Evolutionary conservation across 2,797 vertebrate genomes (phyloP).

Genomic region (Eremophila alpestris): DNA sequence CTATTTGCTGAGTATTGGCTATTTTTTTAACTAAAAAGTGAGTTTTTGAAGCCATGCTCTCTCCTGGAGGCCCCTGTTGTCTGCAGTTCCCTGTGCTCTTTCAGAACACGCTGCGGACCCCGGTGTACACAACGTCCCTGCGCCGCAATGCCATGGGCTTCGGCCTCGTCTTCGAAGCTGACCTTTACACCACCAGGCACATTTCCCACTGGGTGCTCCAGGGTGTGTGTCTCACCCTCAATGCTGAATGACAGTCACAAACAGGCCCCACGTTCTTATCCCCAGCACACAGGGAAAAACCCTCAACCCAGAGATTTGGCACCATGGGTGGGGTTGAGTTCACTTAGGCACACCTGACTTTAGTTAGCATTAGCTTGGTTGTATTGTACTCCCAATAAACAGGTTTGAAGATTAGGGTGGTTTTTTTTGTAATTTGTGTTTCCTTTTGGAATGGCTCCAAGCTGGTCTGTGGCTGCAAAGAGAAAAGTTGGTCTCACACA

Average conservation of each 20-base stretch:
- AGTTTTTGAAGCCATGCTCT: not conserved
- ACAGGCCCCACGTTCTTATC: not conserved
- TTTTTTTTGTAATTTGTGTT: not conserved
- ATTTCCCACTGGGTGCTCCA: slow-evolving; percentile 93
- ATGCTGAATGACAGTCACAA: slow-evolving; percentile 76
- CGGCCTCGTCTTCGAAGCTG: slow-evolving; percentile 93
- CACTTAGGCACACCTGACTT: not conserved
- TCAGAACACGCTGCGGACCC: slow-evolving; percentile 91
- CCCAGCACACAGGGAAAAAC: not conserved
- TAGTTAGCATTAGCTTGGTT: not conserved
- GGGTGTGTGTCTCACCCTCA: slow-evolving; percentile 90
- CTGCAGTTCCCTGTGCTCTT: not conserved
- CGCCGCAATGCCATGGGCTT: slow-evolving; percentile 91
- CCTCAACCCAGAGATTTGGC: fast-evolving
- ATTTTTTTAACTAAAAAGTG: not conserved
- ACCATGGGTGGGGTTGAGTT: fast-evolving
- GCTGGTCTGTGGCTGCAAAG: too few species aligned
- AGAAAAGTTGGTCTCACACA: not conserved
- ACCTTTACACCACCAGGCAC: slow-evolving; percentile 87
- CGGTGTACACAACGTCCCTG: slow-evolving; percentile 93
- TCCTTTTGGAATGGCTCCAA: not conserved
- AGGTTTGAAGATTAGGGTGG: not conserved
- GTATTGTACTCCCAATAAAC: slow-evolving; percentile 3
- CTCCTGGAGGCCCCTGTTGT: not conserved
- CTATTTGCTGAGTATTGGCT: not conserved